Conservation (phyloP, 2,888 invertebrate genomes). For the Himalopsyche tibetana region DNA sequence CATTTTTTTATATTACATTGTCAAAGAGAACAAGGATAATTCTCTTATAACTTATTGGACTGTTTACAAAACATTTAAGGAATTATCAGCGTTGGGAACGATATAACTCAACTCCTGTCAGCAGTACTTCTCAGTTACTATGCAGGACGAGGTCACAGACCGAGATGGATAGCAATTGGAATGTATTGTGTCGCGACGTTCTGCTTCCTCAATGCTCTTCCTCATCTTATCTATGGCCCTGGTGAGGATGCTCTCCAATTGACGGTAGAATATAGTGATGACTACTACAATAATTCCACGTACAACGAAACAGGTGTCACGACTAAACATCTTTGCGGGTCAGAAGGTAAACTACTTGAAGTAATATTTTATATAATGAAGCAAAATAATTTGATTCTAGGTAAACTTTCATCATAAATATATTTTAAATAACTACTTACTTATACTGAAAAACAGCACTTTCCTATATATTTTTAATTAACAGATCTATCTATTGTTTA, state of each 20-base stretch:
- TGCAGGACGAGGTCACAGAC: constrained; percentile 83
- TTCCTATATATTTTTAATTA: too few relatives aligned
- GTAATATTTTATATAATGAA: background rate
- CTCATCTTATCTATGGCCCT: constrained; percentile 83
- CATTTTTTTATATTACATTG: too few relatives aligned
- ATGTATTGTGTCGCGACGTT: constrained; percentile 79
- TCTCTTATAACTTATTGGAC: too few relatives aligned
- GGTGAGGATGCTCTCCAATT: constrained; percentile 81
- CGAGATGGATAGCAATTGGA: constrained; percentile 83
- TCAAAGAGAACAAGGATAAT: too few relatives aligned
- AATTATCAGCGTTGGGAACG: constrained; percentile 84
- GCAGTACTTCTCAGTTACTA: constrained; percentile 83
- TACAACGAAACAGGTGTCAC: constrained; percentile 62
- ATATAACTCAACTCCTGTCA: constrained; percentile 83
- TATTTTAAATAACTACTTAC: too few relatives aligned
- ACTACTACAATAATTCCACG: constrained; percentile 46
- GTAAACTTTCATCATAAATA: too few relatives aligned
- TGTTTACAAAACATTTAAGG: constrained; percentile 70
- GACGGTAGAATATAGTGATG: constrained; percentile 78
- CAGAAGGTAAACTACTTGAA: constrained; percentile 67
- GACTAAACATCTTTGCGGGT: constrained; percentile 78
- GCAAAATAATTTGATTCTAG: background rate
- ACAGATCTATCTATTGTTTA: too few relatives aligned
- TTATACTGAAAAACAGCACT: too few relatives aligned
- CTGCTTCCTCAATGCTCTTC: constrained; percentile 81